Percentiles rank a stretch among this genome's conserved stretches.
Evolutionary conservation across 2,113 vertebrate species (phyloP).

Genomic region (Eulacestoma nigropectus): DNA sequence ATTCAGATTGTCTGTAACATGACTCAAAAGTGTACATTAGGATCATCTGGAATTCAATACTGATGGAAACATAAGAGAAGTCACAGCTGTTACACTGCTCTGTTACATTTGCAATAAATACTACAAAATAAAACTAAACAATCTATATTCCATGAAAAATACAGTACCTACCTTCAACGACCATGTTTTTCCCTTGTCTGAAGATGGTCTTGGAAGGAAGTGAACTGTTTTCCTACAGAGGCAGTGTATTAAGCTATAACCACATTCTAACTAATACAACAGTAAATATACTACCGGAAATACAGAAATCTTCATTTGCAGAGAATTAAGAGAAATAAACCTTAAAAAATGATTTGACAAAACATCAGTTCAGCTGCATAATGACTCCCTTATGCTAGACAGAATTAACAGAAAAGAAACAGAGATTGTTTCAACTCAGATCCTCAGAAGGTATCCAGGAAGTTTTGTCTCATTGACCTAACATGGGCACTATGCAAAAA

Average conservation of each 20-base stretch:
- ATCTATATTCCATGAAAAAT: slow-evolving; percentile 42
- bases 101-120: slow-evolving; percentile 48
- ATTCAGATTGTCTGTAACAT: slow-evolving; percentile 71
- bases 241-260: slow-evolving; percentile 55
- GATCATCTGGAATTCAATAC: slow-evolving; percentile 54
- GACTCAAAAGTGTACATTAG: slow-evolving; percentile 49
- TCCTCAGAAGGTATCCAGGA: background rate
- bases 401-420: slow-evolving; percentile 32
- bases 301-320: slow-evolving; percentile 34
- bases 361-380: slow-evolving; percentile 25
- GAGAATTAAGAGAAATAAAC: slow-evolving; percentile 29
- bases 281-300: slow-evolving; percentile 30
- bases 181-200: slow-evolving; percentile 46
- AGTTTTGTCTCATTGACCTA: background rate
- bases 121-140: slow-evolving; percentile 54
- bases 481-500: background rate
- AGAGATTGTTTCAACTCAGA: background rate
- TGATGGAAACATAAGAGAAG: slow-evolving; percentile 49
- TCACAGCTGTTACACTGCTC: slow-evolving; percentile 63
- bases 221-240: background rate
- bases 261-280: slow-evolving; percentile 40
- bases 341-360: slow-evolving; percentile 1
- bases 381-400: background rate
- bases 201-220: slow-evolving; percentile 17
- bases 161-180: slow-evolving; percentile 56